phyloP scores from a whole-genome alignment of 2,113 vertebrate genomes.

The Bubo scandiacus region DNA sequence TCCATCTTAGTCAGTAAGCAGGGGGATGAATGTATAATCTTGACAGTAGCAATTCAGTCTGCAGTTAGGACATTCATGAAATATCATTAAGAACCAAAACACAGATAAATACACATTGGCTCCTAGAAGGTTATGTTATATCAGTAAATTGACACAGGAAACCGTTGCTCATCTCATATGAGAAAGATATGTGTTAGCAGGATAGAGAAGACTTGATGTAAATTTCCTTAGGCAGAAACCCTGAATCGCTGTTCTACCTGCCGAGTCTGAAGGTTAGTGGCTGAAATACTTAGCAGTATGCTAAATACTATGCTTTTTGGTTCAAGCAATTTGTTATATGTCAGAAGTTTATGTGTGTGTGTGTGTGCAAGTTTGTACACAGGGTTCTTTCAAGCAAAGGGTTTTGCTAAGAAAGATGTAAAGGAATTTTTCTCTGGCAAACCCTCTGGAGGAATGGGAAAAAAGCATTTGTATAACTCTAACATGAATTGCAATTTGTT shows the following conservation, averaged over 20 bases:
- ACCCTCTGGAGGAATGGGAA: not conserved
- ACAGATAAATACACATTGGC: not conserved
- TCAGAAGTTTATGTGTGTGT: not conserved
- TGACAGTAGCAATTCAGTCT: not conserved
- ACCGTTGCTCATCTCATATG: not conserved
- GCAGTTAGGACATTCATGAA: not conserved
- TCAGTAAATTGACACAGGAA: not conserved
- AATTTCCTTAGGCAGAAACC: not conserved
- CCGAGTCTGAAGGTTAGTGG: not conserved
- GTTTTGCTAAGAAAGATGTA: not conserved
- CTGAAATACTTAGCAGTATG: not conserved
- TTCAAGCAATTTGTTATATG: not conserved
- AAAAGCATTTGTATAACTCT: not conserved
- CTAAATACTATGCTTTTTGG: not conserved
- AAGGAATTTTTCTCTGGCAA: not conserved
- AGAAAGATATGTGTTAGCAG: not conserved
- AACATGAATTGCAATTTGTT: not conserved
- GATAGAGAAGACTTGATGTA: not conserved
- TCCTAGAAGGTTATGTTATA: not conserved
- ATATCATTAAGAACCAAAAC: not conserved
- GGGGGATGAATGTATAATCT: not conserved
- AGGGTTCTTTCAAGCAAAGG: not conserved
- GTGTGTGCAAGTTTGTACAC: not conserved
- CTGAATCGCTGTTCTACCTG: not conserved
- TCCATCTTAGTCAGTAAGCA: not conserved